These are phyloP conservation scores for Biston betularia DNA, from an alignment of 2,888 invertebrate species.

Conservation along the genomic window DNA sequence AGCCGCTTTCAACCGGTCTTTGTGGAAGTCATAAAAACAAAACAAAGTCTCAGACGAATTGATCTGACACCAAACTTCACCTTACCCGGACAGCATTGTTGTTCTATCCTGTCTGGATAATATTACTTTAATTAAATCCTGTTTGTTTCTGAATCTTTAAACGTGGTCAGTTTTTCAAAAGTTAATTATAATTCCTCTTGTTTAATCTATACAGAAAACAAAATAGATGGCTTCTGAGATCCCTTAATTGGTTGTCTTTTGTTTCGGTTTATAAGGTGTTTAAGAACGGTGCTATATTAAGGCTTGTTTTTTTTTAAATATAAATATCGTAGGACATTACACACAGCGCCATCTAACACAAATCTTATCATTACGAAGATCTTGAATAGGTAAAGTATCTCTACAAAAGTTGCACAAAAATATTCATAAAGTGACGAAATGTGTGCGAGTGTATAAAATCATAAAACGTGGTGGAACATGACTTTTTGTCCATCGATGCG, in stretches of 20 bases:
- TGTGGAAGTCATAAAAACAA: too few relatives aligned
- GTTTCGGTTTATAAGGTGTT: not conserved
- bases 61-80: not conserved
- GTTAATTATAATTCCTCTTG: slow-evolving; percentile 65
- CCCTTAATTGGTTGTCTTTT: slow-evolving; percentile 5
- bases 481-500: too few relatives aligned
- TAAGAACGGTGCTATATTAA: not conserved
- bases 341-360: too few relatives aligned
- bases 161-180: slow-evolving; percentile 57
- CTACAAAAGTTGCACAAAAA: too few relatives aligned
- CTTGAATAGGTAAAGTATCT: too few relatives aligned
- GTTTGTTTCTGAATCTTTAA: not conserved
- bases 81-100: not conserved
- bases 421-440: too few relatives aligned
- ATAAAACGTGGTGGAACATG: too few relatives aligned
- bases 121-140: slow-evolving; percentile 6
- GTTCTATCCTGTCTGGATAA: slow-evolving; percentile 4
- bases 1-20: too few relatives aligned
- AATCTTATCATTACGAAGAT: too few relatives aligned
- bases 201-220: slow-evolving; percentile 48
- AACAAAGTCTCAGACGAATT: not conserved
- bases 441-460: too few relatives aligned
- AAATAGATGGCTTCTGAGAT: slow-evolving; percentile 36
- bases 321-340: too few relatives aligned
- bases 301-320: not conserved